Percentiles rank a stretch among this genome's conserved stretches.
Evolutionary conservation across 2,797 vertebrate genomes (phyloP).

Genomic region (Margarornis squamiger): DNA sequence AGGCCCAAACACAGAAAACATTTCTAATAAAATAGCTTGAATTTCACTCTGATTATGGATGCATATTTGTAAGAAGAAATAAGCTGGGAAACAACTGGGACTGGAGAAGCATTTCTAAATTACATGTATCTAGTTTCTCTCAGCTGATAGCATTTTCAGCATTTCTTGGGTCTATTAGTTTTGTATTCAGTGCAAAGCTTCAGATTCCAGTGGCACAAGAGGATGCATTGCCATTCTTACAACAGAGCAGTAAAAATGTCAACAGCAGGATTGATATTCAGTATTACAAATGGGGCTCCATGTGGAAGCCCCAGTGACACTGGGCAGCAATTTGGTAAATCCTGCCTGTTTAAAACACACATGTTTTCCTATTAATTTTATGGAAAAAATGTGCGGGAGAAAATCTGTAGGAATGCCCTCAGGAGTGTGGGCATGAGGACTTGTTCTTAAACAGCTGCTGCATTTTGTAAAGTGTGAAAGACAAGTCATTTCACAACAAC

Average conservation of each 20-base stretch:
- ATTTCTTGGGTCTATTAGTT: background rate
- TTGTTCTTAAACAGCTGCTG: background rate
- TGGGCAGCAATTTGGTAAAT: background rate
- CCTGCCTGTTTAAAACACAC: background rate
- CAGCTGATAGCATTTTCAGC: constrained; percentile 1
- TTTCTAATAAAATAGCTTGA: constrained; percentile 11
- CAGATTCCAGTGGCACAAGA: background rate
- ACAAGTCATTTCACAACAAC: background rate
- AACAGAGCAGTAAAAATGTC: background rate
- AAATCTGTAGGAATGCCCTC: background rate
- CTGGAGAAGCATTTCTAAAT: constrained; percentile 20
- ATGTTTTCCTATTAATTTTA: background rate
- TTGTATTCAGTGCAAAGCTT: background rate
- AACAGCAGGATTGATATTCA: background rate
- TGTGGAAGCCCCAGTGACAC: background rate
- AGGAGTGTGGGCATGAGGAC: fast-evolving
- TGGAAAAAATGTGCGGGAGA: background rate
- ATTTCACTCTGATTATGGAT: constrained; percentile 21
- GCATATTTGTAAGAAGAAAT: constrained; percentile 44
- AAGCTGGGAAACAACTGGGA: constrained; percentile 15
- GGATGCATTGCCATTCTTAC: background rate
- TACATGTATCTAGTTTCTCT: background rate
- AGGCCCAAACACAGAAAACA: constrained; percentile 8
- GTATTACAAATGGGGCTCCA: background rate
- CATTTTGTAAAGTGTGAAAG: background rate